Conservation (phyloP, 1,140 invertebrate species). For the Dryas iulia region DNA sequence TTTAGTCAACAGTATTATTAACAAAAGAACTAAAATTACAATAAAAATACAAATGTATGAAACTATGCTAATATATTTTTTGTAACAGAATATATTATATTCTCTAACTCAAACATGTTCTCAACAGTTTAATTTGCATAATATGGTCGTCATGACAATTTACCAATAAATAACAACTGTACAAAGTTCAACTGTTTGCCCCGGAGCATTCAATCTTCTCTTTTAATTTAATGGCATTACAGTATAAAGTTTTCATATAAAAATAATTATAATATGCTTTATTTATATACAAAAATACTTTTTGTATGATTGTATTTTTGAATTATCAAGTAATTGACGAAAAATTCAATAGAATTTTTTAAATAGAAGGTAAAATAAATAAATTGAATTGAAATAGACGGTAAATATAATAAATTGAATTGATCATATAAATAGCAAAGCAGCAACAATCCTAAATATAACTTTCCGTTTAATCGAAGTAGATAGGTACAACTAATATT, state of each 20-base stretch:
- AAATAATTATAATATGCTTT: too few species aligned
- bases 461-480: not conserved
- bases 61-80: too few species aligned
- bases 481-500: not conserved
- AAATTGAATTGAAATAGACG: too few species aligned
- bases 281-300: too few species aligned
- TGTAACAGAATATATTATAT: not conserved
- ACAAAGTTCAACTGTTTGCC: conserved; percentile 24
- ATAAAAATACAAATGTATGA: too few species aligned
- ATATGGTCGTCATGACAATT: conserved; percentile 2
- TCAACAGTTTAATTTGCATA: not conserved
- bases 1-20: too few species aligned
- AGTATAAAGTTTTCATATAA: not conserved
- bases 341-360: too few species aligned
- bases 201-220: not conserved
- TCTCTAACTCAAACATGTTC: not conserved
- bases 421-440: not conserved
- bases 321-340: too few species aligned
- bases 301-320: too few species aligned
- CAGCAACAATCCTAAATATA: not conserved
- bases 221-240: not conserved
- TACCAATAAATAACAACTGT: conserved; percentile 21
- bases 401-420: not conserved
- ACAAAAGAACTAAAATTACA: too few species aligned
- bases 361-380: too few species aligned